Conservation (phyloP, 2,113 vertebrate genomes). For the Crotalus helleri region DNA sequence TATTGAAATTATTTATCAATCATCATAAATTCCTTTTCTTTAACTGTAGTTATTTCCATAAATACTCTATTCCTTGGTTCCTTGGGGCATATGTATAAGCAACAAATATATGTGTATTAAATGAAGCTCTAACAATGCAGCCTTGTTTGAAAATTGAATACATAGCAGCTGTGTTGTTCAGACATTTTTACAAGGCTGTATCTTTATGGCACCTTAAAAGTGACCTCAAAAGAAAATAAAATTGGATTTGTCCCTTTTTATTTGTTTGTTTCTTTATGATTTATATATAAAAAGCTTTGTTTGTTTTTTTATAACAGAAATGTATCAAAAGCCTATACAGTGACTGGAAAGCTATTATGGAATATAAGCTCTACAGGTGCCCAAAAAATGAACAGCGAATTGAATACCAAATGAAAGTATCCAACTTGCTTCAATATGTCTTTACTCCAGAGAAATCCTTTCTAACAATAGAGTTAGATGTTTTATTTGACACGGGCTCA, state of each 20-base stretch:
- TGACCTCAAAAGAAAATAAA: conserved; percentile 20
- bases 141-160: not conserved
- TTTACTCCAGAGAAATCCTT: not conserved
- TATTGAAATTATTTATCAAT: conserved; percentile 28
- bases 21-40: conserved; percentile 37
- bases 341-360: not conserved
- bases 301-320: conserved; percentile 8
- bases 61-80: conserved; percentile 38
- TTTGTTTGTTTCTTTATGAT: not conserved
- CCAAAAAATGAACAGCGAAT: not conserved
- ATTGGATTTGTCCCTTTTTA: conserved; percentile 18
- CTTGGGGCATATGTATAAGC: conserved; percentile 37
- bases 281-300: not conserved
- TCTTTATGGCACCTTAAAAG: conserved; percentile 36
- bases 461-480: not conserved
- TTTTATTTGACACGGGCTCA: not conserved
- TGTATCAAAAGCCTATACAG: not conserved
- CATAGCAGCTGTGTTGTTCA: conserved; percentile 21
- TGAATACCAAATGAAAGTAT: not conserved
- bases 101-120: conserved; percentile 46
- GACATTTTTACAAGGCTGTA: not conserved
- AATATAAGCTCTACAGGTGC: not conserved
- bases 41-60: conserved; percentile 44
- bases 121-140: conserved; percentile 28
- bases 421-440: not conserved